A percentile compares a stretch with the other conserved stretches of the same genome.
Conservation (phyloP, 2,888 invertebrate genomes). For the Taphrorychus bicolor region DNA sequence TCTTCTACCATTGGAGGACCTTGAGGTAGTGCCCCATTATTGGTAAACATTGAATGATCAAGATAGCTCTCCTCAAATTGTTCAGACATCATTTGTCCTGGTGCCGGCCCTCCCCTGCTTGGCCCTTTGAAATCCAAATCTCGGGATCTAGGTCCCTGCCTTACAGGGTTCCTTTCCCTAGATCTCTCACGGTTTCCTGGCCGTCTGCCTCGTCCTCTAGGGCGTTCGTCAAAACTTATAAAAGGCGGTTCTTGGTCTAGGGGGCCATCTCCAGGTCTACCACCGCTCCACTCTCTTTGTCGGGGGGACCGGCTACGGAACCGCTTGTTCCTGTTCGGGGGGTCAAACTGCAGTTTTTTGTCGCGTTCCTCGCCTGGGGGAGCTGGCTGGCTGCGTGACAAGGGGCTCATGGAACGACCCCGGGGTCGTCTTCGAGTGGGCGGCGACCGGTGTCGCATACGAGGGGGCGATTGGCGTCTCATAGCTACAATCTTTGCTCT, state of each 20-base stretch:
- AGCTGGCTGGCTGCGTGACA: constrained; percentile 22
- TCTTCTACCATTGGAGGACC: constrained; percentile 18
- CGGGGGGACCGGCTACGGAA: constrained; percentile 26
- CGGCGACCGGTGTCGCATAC: constrained; percentile 17
- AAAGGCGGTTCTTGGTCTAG: constrained; percentile 11
- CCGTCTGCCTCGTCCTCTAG: constrained; percentile 10
- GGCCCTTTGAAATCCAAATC: constrained; percentile 6
- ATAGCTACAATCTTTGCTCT: no score
- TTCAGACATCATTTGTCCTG: not conserved
- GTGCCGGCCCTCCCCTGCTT: no score
- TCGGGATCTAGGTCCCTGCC: not conserved
- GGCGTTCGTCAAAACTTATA: not conserved
- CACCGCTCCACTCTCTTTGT: constrained; percentile 18
- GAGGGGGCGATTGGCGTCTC: constrained; percentile 29
- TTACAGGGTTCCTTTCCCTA: not conserved
- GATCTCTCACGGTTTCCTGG: constrained; percentile 14
- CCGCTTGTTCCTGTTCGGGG: constrained; percentile 4
- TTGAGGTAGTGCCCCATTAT: not conserved
- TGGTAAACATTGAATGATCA: constrained; percentile 5
- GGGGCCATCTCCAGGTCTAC: not conserved
- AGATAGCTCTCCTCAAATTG: constrained; percentile 26
- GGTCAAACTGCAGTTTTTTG: constrained; percentile 18
- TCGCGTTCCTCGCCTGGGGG: constrained; percentile 30
- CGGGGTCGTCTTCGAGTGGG: constrained; percentile 21
- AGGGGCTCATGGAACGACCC: constrained; percentile 28